Conservation (phyloP, 2,113 vertebrate species). For the Python bivittatus region DNA sequence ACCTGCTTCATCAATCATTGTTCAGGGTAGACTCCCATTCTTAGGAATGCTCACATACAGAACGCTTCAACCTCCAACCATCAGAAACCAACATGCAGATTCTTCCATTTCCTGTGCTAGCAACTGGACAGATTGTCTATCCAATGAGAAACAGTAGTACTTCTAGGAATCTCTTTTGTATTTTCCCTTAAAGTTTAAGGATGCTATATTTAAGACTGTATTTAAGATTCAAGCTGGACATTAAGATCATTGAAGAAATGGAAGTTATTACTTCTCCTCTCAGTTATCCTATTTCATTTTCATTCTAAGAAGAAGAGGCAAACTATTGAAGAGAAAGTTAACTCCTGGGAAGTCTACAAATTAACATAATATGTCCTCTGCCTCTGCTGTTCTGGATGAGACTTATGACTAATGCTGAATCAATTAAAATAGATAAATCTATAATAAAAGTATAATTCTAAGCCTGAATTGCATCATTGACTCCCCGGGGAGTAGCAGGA, state of each 20-base stretch:
- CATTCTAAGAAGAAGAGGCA: conserved; percentile 9
- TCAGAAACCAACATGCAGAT: background rate
- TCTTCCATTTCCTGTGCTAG: background rate
- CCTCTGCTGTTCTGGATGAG: conserved; percentile 45
- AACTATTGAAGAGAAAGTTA: conserved; percentile 43
- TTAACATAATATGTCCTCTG: conserved; percentile 54
- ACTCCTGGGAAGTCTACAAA: conserved; percentile 45
- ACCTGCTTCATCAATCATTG: background rate
- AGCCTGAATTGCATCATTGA: conserved; percentile 50
- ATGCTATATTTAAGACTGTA: conserved; percentile 23
- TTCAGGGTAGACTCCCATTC: background rate
- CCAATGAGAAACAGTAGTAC: fast-evolving
- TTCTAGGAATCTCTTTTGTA: background rate
- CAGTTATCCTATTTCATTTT: conserved; percentile 31
- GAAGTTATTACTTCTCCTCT: conserved; percentile 23
- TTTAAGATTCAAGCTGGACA: conserved; percentile 12
- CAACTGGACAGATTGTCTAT: background rate
- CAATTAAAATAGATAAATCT: conserved; percentile 67
- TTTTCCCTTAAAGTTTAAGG: background rate
- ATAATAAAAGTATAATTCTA: conserved; percentile 48
- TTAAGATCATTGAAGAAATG: conserved; percentile 19
- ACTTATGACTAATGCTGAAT: conserved; percentile 58
- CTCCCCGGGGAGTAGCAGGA: conserved; percentile 1
- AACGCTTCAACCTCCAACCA: background rate
- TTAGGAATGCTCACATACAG: background rate